Percentiles rank a stretch among this genome's conserved stretches.
Conservation (phyloP, 2,888 invertebrate genomes). For the Neoitamus cyanurus region DNA sequence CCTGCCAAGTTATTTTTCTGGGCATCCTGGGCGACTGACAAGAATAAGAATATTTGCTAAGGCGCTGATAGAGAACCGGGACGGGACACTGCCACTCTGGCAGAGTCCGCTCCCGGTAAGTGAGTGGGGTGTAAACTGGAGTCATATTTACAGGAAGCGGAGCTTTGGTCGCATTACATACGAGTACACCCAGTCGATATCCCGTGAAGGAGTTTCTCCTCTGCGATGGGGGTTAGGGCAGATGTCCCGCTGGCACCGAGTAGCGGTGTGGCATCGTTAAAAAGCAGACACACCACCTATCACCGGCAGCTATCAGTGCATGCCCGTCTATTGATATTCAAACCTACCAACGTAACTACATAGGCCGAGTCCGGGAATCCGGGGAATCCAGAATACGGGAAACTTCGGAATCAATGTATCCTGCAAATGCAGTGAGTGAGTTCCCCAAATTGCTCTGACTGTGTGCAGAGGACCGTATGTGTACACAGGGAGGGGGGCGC, state of each 20-base stretch:
- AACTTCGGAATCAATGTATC: not conserved
- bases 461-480: not conserved
- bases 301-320: constrained; percentile 3
- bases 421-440: constrained; percentile 20
- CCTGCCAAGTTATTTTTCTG: not conserved
- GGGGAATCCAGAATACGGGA: not conserved
- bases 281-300: not conserved
- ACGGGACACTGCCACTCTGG: not conserved
- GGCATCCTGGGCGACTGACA: not conserved
- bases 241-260: not conserved
- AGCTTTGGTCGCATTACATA: constrained; percentile 2
- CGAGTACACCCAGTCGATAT: not conserved
- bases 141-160: not conserved
- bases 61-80: not conserved
- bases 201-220: not conserved
- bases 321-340: constrained; percentile 15
- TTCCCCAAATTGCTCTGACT: constrained; percentile 15
- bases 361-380: not conserved
- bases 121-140: not conserved
- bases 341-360: not conserved
- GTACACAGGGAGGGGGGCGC: not conserved
- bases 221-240: not conserved
- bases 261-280: not conserved
- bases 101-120: not conserved
- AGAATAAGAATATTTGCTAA: constrained; percentile 42